Conservation (phyloP, 2,888 invertebrate genomes). For the Euplagia quadripunctaria region DNA sequence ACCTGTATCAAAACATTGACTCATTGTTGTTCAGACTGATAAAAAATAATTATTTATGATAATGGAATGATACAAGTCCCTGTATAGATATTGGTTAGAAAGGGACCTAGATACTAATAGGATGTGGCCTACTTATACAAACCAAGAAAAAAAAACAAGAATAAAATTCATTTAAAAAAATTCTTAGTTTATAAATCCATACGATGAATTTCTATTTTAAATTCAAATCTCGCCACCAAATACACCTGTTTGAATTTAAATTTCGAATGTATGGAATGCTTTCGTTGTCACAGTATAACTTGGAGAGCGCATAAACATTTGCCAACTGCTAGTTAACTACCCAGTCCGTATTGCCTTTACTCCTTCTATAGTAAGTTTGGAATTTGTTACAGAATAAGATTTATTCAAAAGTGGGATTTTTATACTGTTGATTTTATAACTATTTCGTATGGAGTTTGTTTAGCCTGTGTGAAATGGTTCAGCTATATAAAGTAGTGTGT, state of each 20-base stretch:
- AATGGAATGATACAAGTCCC: no score
- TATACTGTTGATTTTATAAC: constrained; percentile 16
- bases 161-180: constrained; percentile 13
- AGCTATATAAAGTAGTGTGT: constrained; percentile 33
- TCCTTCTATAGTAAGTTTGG: constrained; percentile 43
- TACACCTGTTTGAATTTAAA: constrained; percentile 54
- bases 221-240: constrained; percentile 50
- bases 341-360: constrained; percentile 27
- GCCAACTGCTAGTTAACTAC: constrained; percentile 29
- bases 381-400: constrained; percentile 39
- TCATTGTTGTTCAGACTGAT: no score
- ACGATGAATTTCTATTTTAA: constrained; percentile 36
- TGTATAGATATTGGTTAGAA: background rate
- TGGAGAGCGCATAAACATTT: constrained; percentile 24
- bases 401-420: background rate
- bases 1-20: no score
- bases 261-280: constrained; percentile 45
- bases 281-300: constrained; percentile 45
- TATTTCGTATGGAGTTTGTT: constrained; percentile 10
- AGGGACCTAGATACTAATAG: background rate
- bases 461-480: constrained; percentile 27
- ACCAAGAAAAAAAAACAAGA: background rate
- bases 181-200: constrained; percentile 8
- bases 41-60: background rate
- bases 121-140: background rate